phyloP scores from a whole-genome alignment of 2,888 invertebrate genomes.

The Halictus quadricinctus region DNA sequence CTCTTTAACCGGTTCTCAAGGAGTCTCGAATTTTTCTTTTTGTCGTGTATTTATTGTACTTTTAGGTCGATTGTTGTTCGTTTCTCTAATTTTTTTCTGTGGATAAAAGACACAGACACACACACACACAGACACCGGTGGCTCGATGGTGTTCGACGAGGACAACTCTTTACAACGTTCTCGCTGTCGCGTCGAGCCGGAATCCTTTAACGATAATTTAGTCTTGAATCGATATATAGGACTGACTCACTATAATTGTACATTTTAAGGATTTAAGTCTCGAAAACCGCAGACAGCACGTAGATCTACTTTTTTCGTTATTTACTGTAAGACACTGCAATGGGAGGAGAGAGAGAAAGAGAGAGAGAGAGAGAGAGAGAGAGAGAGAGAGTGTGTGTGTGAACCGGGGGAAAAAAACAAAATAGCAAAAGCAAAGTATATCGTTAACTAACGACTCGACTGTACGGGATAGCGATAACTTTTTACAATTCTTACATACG shows the following conservation, averaged over 20 bases:
- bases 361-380: neutral
- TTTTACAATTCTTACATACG: slow-evolving; percentile 37
- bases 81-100: slow-evolving; percentile 8
- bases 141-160: slow-evolving; percentile 32
- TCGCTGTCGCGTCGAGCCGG: neutral
- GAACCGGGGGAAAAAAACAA: neutral
- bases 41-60: slow-evolving; percentile 42
- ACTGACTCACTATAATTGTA: slow-evolving; percentile 44
- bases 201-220: slow-evolving; percentile 46
- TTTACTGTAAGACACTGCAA: slow-evolving; percentile 48
- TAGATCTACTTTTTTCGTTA: slow-evolving; percentile 44
- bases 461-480: slow-evolving; percentile 28
- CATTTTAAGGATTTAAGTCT: slow-evolving; percentile 47
- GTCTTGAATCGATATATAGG: slow-evolving; percentile 34
- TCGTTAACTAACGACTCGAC: neutral
- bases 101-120: neutral
- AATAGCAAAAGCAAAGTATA: neutral
- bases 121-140: neutral
- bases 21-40: neutral
- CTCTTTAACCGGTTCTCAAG: slow-evolving; percentile 2
- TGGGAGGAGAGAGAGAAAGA: slow-evolving; percentile 18
- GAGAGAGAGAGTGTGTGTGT: neutral
- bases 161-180: slow-evolving; percentile 14
- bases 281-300: slow-evolving; percentile 44
- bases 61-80: slow-evolving; percentile 32